Base-by-base conservation (phyloP, 1,140 invertebrate genomes). In the Cherax destructor region DNA sequence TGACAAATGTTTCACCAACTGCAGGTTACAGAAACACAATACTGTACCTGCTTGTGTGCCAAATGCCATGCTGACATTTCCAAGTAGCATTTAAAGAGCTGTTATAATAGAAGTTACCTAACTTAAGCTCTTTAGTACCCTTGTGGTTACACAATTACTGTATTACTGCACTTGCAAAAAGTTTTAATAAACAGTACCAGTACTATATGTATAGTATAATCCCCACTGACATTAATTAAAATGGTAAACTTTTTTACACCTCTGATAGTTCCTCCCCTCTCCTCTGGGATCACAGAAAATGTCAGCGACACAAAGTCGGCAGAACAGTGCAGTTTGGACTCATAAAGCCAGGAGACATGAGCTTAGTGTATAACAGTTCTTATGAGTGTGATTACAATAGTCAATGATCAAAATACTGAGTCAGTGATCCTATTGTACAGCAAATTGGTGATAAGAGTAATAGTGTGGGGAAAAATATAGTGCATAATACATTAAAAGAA, bases 281-380 rank as follows among this genome's bases (percentile, higher is more conserved):
- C n/a, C 69, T 30, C 69, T 30, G 69, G 69, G 69, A 74, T 6
- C 69, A 74, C 5, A 74, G 69, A 74, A 74, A 74, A 74, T 74
- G 69, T 74, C 69, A 74, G n/a, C 6, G 24, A 74, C n/a, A 74
- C 13, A 59, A 16, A 21, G 61, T 56, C 18, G 61, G 61, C 61
- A 65, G 61, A 59, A 59, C 9, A 9, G 56, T 21, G 21, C 61
- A 65, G 61, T 65, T 11, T 2, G 0, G 61, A 65, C 61, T 65
- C 61, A 65, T 18, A 2, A 65, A 16, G 18, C 61, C 21, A 21
- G 11, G 13, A 65, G 61, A 18, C 61, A 4, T 1, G 0, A 56
- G 13, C 9, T 56, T 10, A 56, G 52, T 56, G 13, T 13, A 41
- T 41, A 41, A 41, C 30, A 41, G 2, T 41, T 41, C 30, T 41